These are phyloP conservation scores for Apantesis nais DNA, from an alignment of 2,888 invertebrate genomes.

Conservation along the genomic window DNA sequence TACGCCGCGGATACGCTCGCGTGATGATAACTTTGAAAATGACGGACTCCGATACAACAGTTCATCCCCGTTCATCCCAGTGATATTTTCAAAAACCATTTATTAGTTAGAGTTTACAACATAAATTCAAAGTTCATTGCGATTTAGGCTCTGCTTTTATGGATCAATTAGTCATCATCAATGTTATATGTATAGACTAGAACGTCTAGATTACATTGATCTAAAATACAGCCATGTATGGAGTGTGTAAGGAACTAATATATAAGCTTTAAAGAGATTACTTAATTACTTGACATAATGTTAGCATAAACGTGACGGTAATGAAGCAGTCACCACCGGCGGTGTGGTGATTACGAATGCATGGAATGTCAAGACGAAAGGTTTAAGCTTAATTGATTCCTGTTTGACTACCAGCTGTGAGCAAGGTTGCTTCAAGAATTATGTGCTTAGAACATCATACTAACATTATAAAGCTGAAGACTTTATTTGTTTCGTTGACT, in stretches of 20 bases:
- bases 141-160: no score
- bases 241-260: not conserved
- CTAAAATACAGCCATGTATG: not conserved
- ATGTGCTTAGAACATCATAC: not conserved
- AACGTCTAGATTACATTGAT: no score
- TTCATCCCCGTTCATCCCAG: no score
- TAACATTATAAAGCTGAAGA: not conserved
- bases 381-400: constrained; percentile 26
- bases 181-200: no score
- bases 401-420: constrained; percentile 17
- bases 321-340: not conserved
- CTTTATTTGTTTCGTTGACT: no score
- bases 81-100: no score
- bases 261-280: not conserved
- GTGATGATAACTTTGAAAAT: no score
- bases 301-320: not conserved
- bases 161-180: no score
- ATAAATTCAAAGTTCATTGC: no score
- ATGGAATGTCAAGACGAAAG: constrained; percentile 53
- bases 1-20: no score
- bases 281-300: not conserved
- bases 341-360: constrained; percentile 42
- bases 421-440: not conserved
- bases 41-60: no score
- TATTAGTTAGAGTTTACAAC: no score